Percentiles rank a stretch among this genome's conserved stretches.
phyloP scores from a whole-genome alignment of 2,797 vertebrate genomes.

The Masticophis lateralis region DNA sequence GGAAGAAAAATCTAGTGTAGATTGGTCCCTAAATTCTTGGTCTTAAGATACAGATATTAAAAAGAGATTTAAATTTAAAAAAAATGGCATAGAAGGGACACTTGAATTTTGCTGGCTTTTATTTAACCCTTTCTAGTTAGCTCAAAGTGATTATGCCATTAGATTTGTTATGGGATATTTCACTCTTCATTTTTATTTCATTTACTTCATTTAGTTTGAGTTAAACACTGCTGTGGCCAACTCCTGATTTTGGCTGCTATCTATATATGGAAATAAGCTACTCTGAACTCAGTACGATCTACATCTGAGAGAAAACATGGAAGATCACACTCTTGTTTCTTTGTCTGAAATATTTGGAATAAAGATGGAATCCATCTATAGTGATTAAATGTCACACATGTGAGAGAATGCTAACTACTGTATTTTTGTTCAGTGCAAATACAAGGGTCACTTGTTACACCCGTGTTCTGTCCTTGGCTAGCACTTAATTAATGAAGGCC shows the following conservation, averaged over 20 bases:
- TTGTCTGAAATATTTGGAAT: neutral
- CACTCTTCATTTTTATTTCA: neutral
- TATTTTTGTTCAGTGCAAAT: neutral
- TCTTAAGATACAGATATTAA: neutral
- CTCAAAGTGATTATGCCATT: neutral
- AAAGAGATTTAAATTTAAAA: neutral
- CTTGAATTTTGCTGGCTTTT: neutral
- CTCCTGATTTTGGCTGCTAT: neutral
- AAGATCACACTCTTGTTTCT: neutral
- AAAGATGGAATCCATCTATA: neutral
- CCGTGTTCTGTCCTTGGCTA: neutral
- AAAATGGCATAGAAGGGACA: neutral
- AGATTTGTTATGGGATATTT: neutral
- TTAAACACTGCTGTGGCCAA: neutral
- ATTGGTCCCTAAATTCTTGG: neutral
- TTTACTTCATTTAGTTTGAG: no score
- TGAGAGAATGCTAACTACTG: neutral
- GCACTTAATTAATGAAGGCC: neutral
- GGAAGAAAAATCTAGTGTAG: neutral
- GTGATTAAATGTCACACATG: neutral
- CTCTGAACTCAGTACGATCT: neutral
- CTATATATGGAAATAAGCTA: neutral
- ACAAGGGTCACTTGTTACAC: neutral
- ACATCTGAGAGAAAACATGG: neutral
- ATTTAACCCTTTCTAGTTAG: neutral